Conservation (phyloP, 2,888 invertebrate genomes). For the Meteorus colon region DNA sequence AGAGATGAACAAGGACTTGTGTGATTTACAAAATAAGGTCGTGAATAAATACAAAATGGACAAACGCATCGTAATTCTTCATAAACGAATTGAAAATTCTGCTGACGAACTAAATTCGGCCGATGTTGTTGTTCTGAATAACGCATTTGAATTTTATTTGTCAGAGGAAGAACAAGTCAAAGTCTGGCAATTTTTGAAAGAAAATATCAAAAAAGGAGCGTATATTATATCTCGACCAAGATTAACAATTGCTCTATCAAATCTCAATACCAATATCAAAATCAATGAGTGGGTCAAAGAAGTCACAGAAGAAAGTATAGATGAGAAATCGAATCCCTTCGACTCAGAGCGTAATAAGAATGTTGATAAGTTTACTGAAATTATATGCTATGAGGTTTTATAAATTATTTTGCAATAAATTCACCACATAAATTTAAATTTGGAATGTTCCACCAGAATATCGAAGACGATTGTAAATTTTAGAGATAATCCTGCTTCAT, state of each 20-base stretch:
- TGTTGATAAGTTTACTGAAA: conserved; percentile 49
- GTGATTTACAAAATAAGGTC: conserved; percentile 78
- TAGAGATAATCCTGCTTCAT: conserved; percentile 31
- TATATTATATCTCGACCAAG: conserved; percentile 78
- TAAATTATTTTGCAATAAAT: conserved; percentile 36
- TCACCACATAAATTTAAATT: background rate
- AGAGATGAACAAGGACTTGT: conserved; percentile 81
- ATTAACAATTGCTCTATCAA: conserved; percentile 75
- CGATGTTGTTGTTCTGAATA: conserved; percentile 80
- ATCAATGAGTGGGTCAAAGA: conserved; percentile 75
- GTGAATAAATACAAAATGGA: conserved; percentile 76
- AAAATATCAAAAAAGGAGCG: conserved; percentile 76
- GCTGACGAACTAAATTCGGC: conserved; percentile 76
- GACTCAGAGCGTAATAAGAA: conserved; percentile 36
- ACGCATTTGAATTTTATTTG: conserved; percentile 82
- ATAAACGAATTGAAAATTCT: conserved; percentile 77
- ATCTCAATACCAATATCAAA: conserved; percentile 74
- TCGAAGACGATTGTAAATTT: background rate
- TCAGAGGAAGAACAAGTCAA: conserved; percentile 76
- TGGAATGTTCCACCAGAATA: background rate
- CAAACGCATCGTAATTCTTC: conserved; percentile 76
- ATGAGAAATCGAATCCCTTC: conserved; percentile 32
- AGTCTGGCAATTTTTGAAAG: conserved; percentile 78
- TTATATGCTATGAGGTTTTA: conserved; percentile 57
- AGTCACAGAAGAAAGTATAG: conserved; percentile 51